These are phyloP conservation scores for Hippoglossus hippoglossus DNA, from an alignment of 2,797 vertebrate genomes.

Conservation along the genomic window DNA sequence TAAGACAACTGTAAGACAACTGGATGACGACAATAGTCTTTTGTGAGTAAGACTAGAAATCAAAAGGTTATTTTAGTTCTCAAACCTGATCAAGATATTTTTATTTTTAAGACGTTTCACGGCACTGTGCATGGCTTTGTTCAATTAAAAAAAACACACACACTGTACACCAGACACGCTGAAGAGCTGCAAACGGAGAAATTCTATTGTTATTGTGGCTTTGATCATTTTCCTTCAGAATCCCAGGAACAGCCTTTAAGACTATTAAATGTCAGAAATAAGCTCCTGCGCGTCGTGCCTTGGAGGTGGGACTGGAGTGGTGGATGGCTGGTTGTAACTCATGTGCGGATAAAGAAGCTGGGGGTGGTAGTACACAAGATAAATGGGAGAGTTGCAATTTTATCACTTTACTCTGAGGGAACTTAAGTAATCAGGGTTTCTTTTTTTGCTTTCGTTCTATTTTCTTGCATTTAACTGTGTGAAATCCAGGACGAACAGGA, in stretches of 20 bases:
- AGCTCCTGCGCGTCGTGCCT: constrained; percentile 17
- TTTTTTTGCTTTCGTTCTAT: not conserved
- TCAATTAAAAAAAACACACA: not conserved
- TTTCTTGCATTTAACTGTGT: not conserved
- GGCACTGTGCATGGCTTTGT: not conserved
- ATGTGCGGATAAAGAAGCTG: constrained; percentile 8
- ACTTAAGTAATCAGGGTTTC: too few relatives aligned
- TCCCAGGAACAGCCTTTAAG: constrained; percentile 9
- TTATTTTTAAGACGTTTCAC: constrained; percentile 7
- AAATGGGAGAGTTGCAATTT: not conserved
- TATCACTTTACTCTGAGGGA: not conserved
- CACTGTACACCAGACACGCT: constrained; percentile 19
- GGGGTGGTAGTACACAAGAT: not conserved
- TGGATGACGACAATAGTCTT: not conserved
- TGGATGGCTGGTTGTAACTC: constrained; percentile 18
- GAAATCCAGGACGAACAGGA: not conserved
- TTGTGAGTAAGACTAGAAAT: not conserved
- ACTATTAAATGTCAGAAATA: constrained; percentile 17
- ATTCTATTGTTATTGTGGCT: constrained; percentile 20
- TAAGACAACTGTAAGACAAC: not conserved
- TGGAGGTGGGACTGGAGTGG: constrained; percentile 9
- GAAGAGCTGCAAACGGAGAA: constrained; percentile 15
- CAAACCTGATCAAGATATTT: not conserved
- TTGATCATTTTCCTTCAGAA: constrained; percentile 29
- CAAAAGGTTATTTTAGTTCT: not conserved